These are phyloP conservation scores for Gnathonemus longibarbis DNA, from an alignment of 2,113 vertebrate genomes.

Conservation along the genomic window DNA sequence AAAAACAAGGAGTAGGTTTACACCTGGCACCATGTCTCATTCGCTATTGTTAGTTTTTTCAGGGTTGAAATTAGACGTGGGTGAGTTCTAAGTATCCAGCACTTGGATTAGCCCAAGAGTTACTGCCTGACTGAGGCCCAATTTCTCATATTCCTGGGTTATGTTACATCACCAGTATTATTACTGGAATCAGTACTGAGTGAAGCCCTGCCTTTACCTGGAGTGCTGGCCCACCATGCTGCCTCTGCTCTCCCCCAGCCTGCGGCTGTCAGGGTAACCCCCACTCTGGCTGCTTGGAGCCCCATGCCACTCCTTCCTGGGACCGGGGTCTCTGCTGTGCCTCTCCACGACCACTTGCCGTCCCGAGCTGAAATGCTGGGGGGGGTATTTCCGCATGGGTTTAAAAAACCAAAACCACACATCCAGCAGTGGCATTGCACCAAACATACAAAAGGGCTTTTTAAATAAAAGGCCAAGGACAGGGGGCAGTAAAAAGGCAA, in stretches of 20 bases:
- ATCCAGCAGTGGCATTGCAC: not conserved
- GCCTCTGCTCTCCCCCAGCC: conserved; percentile 74
- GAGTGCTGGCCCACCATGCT: conserved; percentile 76
- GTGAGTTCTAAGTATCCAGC: not conserved
- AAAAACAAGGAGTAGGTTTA: conserved; percentile 24
- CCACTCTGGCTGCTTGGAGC: conserved; percentile 74
- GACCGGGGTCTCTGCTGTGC: conserved; percentile 75
- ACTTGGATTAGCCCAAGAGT: not conserved
- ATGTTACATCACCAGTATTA: not conserved
- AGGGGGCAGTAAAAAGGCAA: not conserved
- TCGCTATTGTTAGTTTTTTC: not conserved
- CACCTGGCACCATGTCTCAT: not conserved
- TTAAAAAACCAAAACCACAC: not conserved
- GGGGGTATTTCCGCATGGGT: not conserved
- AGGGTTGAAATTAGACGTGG: not conserved
- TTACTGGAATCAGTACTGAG: not conserved
- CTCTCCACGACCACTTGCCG: conserved; percentile 84
- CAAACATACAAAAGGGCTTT: not conserved
- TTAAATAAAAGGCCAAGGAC: not conserved
- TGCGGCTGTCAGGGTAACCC: conserved; percentile 69
- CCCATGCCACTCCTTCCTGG: conserved; percentile 89
- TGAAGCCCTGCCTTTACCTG: conserved; percentile 60
- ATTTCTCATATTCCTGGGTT: not conserved
- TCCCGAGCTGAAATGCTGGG: conserved; percentile 76
- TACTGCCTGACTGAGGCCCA: not conserved